A percentile compares a stretch with the other conserved stretches of the same genome.
These are phyloP conservation scores for Lepidochrysops patricia DNA, from an alignment of 2,888 invertebrate genomes.

Conservation along the genomic window DNA sequence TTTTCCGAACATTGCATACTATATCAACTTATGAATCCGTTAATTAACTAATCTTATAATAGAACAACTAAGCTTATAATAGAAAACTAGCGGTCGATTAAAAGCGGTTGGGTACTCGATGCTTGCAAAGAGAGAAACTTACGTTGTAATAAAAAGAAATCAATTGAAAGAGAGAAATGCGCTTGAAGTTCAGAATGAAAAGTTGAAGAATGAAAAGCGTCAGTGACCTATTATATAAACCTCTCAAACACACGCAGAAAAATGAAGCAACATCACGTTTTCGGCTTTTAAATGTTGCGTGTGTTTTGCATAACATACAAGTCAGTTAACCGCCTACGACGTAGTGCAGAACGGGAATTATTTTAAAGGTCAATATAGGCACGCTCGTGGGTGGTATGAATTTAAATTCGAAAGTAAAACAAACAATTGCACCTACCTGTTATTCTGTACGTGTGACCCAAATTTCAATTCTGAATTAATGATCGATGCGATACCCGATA, in stretches of 20 bases:
- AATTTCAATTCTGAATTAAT: not conserved
- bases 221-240: not conserved
- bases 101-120: no score
- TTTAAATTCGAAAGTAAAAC: not conserved
- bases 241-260: not conserved
- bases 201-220: not conserved
- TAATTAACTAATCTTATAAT: no score
- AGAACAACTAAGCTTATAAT: no score
- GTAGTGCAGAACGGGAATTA: not conserved
- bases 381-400: not conserved
- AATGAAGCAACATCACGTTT: not conserved
- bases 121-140: not conserved
- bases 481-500: not conserved
- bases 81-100: no score
- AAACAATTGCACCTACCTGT: not conserved
- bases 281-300: not conserved
- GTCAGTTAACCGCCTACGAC: not conserved
- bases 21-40: no score
- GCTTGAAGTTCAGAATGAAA: not conserved
- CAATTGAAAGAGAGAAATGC: not conserved
- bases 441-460: not conserved
- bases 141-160: not conserved
- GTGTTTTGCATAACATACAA: not conserved
- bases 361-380: not conserved
- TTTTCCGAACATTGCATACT: no score